Base-by-base conservation (phyloP, 2,797 vertebrate species). In the Kryptopterus vitreolus region DNA sequence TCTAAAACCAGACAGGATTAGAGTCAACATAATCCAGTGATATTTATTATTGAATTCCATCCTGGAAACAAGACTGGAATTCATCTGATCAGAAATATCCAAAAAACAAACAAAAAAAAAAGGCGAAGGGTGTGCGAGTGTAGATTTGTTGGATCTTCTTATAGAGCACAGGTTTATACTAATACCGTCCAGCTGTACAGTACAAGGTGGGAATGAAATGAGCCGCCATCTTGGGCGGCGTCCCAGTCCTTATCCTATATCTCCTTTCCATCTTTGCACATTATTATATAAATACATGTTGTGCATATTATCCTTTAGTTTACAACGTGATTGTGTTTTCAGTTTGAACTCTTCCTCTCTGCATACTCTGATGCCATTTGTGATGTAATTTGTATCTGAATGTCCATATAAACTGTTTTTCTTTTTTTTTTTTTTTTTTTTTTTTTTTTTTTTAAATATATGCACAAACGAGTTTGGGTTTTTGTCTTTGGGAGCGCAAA, bases 341-440 rank as follows among this genome's bases (percentile, higher is more conserved):
- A 80, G 85, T 70, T 86, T 89, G 82, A 82, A 75, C 86, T 87
- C 86, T 87, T 89, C 85, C 86, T 86, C 85, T 92, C 83, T 91
- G 89, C 92, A 90, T 92, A 92, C 92, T 93, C 91, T 91, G 90
- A 87, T 89, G 87, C 88, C 91, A 90, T 88, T 87, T 86, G 82
- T 85, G 82, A 87, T 86, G 86, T 82, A 84, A 71, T 85, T 94
- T 92, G 91, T 94, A 92, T 93, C 92, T 94, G 91, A 93, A 93
- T 94, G 92, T 93, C 91, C 91, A 92, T 92, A 93, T 92, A 91
- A 93, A 93, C 84, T 89, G 90, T 92, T 93, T 94, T 43, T 10
- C 38, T 43, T 94, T 93, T 85, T n/a, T n/a, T n/a, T n/a, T n/a
- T n/a, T n/a, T n/a, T 10, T 10, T 43, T 94, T 93, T 85, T 92